Evolutionary conservation across 2,888 invertebrate species (phyloP).

Genomic region (Drosophila helvetica): DNA sequence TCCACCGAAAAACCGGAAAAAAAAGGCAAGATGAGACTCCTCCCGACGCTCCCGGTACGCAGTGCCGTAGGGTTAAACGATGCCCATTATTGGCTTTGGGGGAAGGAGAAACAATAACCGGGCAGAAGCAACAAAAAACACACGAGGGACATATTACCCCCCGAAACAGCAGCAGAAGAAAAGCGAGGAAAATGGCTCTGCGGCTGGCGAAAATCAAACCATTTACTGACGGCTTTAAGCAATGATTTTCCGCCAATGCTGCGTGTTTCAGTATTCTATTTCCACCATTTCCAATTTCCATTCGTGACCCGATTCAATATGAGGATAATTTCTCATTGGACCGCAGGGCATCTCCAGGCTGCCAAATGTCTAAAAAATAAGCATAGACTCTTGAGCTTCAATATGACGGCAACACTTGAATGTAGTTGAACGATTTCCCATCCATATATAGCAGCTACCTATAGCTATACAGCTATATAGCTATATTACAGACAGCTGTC

Average conservation of each 20-base stretch:
- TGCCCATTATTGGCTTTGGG: constrained; percentile 67
- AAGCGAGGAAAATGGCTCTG: constrained; percentile 34
- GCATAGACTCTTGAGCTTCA: constrained; percentile 7
- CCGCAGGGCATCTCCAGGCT: no score
- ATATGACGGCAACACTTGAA: constrained; percentile 33
- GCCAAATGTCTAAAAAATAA: not conserved
- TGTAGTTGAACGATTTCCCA: constrained; percentile 37
- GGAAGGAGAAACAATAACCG: constrained; percentile 14
- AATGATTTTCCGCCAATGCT: not conserved
- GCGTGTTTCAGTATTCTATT: no score
- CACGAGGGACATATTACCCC: constrained; percentile 39
- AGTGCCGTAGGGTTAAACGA: constrained; percentile 52
- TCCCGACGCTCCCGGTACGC: constrained; percentile 29
- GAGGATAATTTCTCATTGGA: no score
- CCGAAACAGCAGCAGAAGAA: constrained; percentile 16
- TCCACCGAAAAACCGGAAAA: not conserved
- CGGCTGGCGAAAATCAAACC: constrained; percentile 28
- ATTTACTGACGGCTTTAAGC: not conserved
- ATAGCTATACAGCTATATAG: constrained; percentile 25
- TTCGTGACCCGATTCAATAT: no score
- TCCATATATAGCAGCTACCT: constrained; percentile 11
- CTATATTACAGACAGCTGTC: constrained; percentile 61
- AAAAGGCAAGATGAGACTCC: not conserved
- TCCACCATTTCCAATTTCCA: no score
- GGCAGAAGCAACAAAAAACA: constrained; percentile 28